Base-by-base conservation (phyloP, 2,888 invertebrate genomes). In the Opisthograptis luteolata region DNA sequence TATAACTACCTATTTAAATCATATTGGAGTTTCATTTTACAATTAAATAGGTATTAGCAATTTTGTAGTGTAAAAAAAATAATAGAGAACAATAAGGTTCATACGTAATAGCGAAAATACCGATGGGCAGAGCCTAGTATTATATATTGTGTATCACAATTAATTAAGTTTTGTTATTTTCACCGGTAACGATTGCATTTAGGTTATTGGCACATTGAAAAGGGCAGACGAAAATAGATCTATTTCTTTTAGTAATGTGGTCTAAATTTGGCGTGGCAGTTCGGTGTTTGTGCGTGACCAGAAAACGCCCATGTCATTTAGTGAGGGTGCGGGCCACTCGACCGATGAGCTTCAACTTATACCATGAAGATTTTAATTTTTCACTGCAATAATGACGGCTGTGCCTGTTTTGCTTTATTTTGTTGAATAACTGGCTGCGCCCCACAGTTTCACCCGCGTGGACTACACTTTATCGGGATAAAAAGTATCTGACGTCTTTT, bases 291-390 rank as follows among this genome's bases (percentile, higher is more conserved):
- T 81, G 84, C 85, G 84, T 84, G 85, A 83, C 83, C 56, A 70
- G 73, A 70, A 76, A 76, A 79, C 79, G 77, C 80, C 82, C 80
- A 75, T 79, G 73, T 82, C 73, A 78, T 81, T 81, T 72, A 64
- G 71, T 62, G 68, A 73, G 79, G 81, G 83, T 70, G 81, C 68
- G 80, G 75, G 65, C 62, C 68, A 68, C 66, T 69, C 65, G 58
- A 66, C 49, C 62, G 61, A 57, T 61, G 64, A 64, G 62, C 61
- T 57, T 40, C 52, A 46, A 50, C 37, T 49, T 42, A 49, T 45
- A 49, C 40, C 50, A 55, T 37, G 10, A 30, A 35, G 32, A 46
- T 56, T 60, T 56, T 44, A 51, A 52, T 48, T 58, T 55, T 53
- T 55, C 52, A 59, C 45, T 47, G 27, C 22, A 10, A 44, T 44